Base-by-base conservation (phyloP, 1,140 invertebrate species). In the Diprion similis region DNA sequence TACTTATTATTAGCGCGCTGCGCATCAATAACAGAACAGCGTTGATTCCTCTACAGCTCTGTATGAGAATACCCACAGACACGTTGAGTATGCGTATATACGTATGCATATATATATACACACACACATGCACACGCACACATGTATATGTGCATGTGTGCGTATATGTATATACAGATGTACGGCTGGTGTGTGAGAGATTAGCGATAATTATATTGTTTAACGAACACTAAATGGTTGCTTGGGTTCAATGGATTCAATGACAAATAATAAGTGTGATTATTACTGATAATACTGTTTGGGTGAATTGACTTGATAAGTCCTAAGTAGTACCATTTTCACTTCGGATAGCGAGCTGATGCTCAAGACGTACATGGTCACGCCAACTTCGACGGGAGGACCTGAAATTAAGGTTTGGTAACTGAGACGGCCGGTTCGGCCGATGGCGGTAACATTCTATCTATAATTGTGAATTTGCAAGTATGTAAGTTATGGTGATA, bases 321-420 rank as follows among this genome's bases (percentile, higher is more conserved):
- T 90, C 89, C 89, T 87, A 89, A 88, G 84, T 86, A 89, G 91
- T 95, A 98, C 97, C 97, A 99, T 99, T 94, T 98, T 96, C 89
- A 98, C 97, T 95, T 98, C 97, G 89, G 96, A 98, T 89, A 98
- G 94, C 90, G 97, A 98, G 93, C 95, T 97, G 93, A 99, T 98
- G 91, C 95, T 97, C 91, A 97, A 94, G 91, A 99, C 95, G 93
- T 97, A 97, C 95, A 98, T 97, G 90, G 96, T 98, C 90, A 98
- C 95, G 90, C 96, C 96, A 88, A 98, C 96, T 91, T 96, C 95
- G 88, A 97, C 96, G 87, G 97, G 96, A 89, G 94, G 93, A 93
- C 95, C 95, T 97, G 93, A 90, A 95, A 96, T 88, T 83, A 81
- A 87, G 87, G 80, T 82, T 88, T 88, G 86, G 78, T 87, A 83